Conservation (phyloP, 2,888 invertebrate genomes). For the Quadroppia sp. region DNA sequence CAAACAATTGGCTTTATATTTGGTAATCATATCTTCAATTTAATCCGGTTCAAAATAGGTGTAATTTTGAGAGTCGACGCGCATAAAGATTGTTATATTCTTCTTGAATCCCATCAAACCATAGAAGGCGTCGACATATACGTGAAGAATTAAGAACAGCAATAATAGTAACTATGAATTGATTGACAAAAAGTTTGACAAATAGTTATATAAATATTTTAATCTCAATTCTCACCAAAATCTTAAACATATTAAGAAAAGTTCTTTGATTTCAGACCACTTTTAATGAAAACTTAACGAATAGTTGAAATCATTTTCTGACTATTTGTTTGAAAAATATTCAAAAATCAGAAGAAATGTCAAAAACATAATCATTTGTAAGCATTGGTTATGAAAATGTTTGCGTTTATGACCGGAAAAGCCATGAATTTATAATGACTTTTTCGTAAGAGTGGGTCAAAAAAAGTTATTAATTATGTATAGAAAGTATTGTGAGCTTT, state of each 20-base stretch:
- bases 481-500: not conserved
- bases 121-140: slow-evolving; percentile 14
- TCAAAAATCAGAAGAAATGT: not conserved
- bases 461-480: not conserved
- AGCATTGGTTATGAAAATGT: not conserved
- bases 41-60: slow-evolving; percentile 24
- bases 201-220: not conserved
- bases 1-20: no score
- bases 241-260: slow-evolving; percentile 2
- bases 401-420: slow-evolving; percentile 27
- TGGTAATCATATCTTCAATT: not conserved
- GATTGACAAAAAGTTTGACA: not conserved
- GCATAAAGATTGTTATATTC: slow-evolving; percentile 27
- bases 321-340: not conserved
- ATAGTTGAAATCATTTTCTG: not conserved
- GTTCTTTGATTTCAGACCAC: not conserved
- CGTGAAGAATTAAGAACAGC: not conserved
- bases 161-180: not conserved
- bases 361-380: slow-evolving; percentile 9
- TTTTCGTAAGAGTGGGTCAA: slow-evolving; percentile 5
- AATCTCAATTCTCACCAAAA: slow-evolving; percentile 26
- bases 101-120: slow-evolving; percentile 29
- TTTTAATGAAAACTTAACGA: not conserved
- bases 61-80: slow-evolving; percentile 16
- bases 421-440: slow-evolving; percentile 33